Base-by-base conservation (phyloP, 2,888 invertebrate genomes). In the Prenolepis imparis region DNA sequence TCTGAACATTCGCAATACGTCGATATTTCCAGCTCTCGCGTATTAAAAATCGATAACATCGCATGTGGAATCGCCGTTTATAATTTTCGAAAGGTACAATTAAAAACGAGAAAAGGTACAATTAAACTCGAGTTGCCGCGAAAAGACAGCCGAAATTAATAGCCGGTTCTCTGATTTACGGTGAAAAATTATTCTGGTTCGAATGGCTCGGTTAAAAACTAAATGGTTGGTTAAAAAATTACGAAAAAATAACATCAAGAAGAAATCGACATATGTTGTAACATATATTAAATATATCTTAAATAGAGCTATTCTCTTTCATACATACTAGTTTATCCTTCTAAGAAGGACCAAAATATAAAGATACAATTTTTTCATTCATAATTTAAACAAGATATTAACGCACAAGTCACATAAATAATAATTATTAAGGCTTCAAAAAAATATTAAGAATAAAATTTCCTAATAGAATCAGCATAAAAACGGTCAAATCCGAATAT, bases 1-100 rank as follows among this genome's bases (percentile, higher is more conserved):
- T 32, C 78, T 64, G 80, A 32, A 87, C 73, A 78, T 84, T 61
- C 82, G 73, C 82, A 88, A 87, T 87, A 75, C 82, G 81, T 59
- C 66, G 63, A 44, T 66, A 81, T 67, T 67, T 44, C n/a, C 75
- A 44, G 24, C 32, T 73, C 39, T 32, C 28, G 55, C 82, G 82
- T 78, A 88, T 88, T 88, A 83, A 75, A 86, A 75, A 48, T 66
- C 83, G 70, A 84, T 82, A 70, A 57, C 55, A 82, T 80, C 80
- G 80, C 68, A 52, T 84, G 44, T 74, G 41, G 81, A 36, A 57
- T 52, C 15, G 61, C 64, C 36, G 48, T 68, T 80, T 55, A 80
- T 73, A 80, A 80, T 74, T 59, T 78, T 15, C 36, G 59, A 74
- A 12, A 63, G 81, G 28, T 80, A 52, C 64, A 39, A 80, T 80